Evolutionary conservation across 1,140 invertebrate genomes (phyloP).

Genomic region (Liolophura sinensis): DNA sequence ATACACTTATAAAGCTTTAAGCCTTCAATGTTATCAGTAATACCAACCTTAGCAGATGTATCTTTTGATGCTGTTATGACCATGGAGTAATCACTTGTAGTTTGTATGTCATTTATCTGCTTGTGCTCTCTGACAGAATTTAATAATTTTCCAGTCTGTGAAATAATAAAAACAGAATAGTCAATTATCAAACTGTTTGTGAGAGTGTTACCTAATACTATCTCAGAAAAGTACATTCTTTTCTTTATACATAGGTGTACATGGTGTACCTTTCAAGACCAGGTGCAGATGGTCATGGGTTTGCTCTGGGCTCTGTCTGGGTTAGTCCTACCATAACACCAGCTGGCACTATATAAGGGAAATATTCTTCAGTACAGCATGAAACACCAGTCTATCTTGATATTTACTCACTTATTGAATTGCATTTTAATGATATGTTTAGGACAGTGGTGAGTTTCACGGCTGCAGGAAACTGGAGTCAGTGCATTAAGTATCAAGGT

Average conservation of each 20-base stretch:
- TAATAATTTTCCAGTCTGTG: constrained; percentile 78
- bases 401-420: no score
- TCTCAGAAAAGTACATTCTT: constrained; percentile 8
- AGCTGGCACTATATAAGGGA: no score
- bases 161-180: constrained; percentile 26
- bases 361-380: no score
- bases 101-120: constrained; percentile 95
- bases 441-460: no score
- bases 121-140: constrained; percentile 74
- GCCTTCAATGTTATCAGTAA: not conserved
- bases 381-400: no score
- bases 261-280: no score
- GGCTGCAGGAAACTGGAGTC: constrained; percentile 2
- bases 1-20: not conserved
- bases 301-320: no score
- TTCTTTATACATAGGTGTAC: not conserved
- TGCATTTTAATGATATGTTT: no score
- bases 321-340: no score
- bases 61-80: constrained; percentile 97
- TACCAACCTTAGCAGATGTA: constrained; percentile 77
- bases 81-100: constrained; percentile 91
- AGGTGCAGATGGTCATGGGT: no score
- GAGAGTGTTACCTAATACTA: not conserved
- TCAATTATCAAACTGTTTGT: not conserved
- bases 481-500: not conserved